Evolutionary conservation across 2,113 vertebrate genomes (phyloP), one percentile per base, ranked within the genome.

Genomic region (Pseudopipra pipra): DNA sequence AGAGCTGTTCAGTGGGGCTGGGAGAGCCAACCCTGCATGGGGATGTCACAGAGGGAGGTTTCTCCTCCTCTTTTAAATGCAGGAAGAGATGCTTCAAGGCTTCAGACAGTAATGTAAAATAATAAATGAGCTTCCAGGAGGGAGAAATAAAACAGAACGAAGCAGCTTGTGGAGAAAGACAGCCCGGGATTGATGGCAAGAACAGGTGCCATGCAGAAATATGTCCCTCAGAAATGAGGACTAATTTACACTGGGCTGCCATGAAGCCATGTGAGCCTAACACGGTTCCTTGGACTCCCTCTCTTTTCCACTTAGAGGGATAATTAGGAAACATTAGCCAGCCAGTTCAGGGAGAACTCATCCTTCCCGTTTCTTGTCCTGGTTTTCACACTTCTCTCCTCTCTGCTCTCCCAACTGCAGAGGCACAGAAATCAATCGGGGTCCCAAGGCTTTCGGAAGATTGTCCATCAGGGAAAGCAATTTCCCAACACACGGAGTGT

Each of bases 401-500:
- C 80, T 30, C 35, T 14, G 20, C 46, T 39, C 66, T 35, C 56
- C 27, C 0, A 1, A 0, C 35, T 62, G 71, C 75, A 35, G 67
- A 58, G 56, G 43, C 83, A 41, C 68, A 63, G 76, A 27, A 88
- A 77, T 72, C 58, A 23, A 5, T 43, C 87, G 33, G 76, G n/a
- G 35, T 77, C 54, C 39, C 37, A 9, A n/a, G 72, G 79, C 49
- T 75, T 52, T 78, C 58, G 49, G 14, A 14, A 75, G 86, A 8
- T 13, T 30, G 2, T 51, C 76, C 49, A 1, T 17, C 87, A 65
- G 43, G 35, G 43, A 68, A 73, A 86, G 72, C 90, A 76, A 91
- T 96, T 94, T 90, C 83, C 90, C 87, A 31, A 2, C 23, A 30
- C 5, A 8, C 0, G 0, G 47, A 63, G 52, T 1, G 0, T 1